Base-by-base conservation (phyloP, 2,888 invertebrate genomes). In the Cylloceria caligata region DNA sequence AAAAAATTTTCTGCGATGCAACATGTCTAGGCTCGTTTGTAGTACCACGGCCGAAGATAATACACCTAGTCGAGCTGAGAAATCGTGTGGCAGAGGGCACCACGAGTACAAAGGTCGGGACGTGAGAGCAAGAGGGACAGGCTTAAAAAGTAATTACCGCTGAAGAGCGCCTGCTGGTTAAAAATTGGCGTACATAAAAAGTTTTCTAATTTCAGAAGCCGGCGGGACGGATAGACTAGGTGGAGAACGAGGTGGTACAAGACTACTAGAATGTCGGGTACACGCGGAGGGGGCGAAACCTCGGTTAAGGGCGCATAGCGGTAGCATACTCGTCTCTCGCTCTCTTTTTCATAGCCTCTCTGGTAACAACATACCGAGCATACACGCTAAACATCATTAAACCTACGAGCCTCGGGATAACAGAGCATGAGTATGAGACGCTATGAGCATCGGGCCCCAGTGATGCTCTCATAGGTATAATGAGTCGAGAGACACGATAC, bases 91-190 rank as follows among this genome's bases (percentile, higher is more conserved):
- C 34, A 27, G 57, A 47, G 65, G 69, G 75, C 75, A 60, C 69
- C 68, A 76, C 47, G 73, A 74, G 72, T 64, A 78, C 80, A 78
- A 81, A 68, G 49, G 64, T 76, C 42, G 73, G 76, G 69, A 64
- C 52, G 67, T 72, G 67, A 52, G 69, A 64, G 75, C 55, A 73
- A 78, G 82, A 79, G 64, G 72, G 88, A 89, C 89, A 91, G 90
- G 92, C 92, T 92, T 92, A 91, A 92, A 92, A 92, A 92, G 92
- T 92, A 92, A 92, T 92, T 92, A 92, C 90, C 87, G 88, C 85
- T 89, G 90, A 90, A 89, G 90, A 89, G 91, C 87, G 88, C 85
- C 89, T 83, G 89, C 86, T 87, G 91, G 88, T 92, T 91, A 92
- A 92, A 92, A 92, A 92, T 92, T 91, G 92, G 90, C 89, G 89